Evolutionary conservation across 2,888 invertebrate genomes (phyloP).

Genomic region (Hypercompe scribonia): DNA sequence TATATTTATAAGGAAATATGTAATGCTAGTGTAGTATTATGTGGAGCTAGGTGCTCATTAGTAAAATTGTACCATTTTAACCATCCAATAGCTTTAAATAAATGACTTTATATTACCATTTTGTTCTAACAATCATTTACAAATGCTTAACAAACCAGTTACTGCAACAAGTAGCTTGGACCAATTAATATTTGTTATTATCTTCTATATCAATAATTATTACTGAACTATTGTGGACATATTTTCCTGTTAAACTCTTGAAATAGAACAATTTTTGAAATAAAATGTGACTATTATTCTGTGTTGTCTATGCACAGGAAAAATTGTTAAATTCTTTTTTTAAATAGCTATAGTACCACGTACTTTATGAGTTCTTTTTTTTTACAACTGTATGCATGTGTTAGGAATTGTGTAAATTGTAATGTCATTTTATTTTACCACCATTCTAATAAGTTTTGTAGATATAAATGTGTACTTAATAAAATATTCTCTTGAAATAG

Average conservation of each 20-base stretch:
- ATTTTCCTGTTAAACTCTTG: constrained; percentile 6
- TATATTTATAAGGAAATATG: neutral
- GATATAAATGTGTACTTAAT: neutral
- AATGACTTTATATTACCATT: neutral
- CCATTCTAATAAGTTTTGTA: neutral
- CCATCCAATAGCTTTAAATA: neutral
- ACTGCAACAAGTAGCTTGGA: neutral
- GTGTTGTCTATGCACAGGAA: neutral
- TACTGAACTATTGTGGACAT: constrained; percentile 1
- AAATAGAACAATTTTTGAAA: neutral
- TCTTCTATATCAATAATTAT: neutral
- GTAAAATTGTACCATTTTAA: neutral
- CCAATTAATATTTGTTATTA: constrained; percentile 12
- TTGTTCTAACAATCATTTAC: neutral
- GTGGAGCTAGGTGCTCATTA: neutral
- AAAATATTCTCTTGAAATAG: neutral
- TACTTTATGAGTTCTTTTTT: neutral
- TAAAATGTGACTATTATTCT: neutral
- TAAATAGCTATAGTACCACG: neutral
- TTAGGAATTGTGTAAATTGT: neutral
- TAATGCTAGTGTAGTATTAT: neutral
- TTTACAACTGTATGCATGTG: neutral
- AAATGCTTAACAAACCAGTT: neutral
- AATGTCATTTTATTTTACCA: neutral
- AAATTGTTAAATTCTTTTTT: neutral